These are phyloP conservation scores for Collichthys lucidus DNA, from an alignment of 2,113 vertebrate species.

Conservation along the genomic window DNA sequence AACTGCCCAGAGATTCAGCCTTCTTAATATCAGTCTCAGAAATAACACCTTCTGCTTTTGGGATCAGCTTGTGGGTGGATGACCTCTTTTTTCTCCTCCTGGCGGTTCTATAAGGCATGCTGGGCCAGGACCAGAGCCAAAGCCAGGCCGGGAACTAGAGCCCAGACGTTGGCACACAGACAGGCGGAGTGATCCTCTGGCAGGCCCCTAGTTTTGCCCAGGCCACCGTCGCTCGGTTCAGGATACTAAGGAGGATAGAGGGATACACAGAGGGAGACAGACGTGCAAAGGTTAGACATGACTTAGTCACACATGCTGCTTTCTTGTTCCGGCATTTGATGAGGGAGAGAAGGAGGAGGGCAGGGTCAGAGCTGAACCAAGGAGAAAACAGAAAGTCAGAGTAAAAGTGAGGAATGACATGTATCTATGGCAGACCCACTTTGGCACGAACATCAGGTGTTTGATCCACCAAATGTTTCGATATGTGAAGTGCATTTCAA, in stretches of 20 bases:
- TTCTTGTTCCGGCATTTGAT: conserved; percentile 67
- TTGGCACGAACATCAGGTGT: conserved; percentile 55
- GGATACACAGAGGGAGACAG: conserved; percentile 65
- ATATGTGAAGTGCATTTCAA: conserved; percentile 66
- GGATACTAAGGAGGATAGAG: conserved; percentile 64
- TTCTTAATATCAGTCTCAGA: conserved; percentile 72
- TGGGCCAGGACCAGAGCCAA: conserved; percentile 78
- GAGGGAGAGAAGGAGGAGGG: conserved; percentile 25
- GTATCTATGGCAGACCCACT: conserved; percentile 33
- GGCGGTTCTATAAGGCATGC: conserved; percentile 78
- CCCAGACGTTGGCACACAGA: conserved; percentile 75
- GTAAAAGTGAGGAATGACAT: conserved; percentile 31
- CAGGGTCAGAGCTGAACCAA: conserved; percentile 40
- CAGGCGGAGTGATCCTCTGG: conserved; percentile 68
- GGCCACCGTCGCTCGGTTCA: conserved; percentile 61
- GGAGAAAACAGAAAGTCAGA: conserved; percentile 34
- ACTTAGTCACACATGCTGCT: conserved; percentile 58
- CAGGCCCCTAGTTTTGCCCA: conserved; percentile 52
- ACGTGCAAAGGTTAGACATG: conserved; percentile 77
- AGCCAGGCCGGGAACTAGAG: conserved; percentile 71
- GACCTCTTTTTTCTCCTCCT: conserved; percentile 75
- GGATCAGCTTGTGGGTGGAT: conserved; percentile 80
- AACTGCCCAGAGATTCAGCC: conserved; percentile 67
- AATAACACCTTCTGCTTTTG: conserved; percentile 79
- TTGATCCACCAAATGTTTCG: conserved; percentile 71